Evolutionary conservation across 2,797 vertebrate species (phyloP), one percentile per base, ranked within the genome.

Genomic region (Schizopygopsis pylzovi): DNA sequence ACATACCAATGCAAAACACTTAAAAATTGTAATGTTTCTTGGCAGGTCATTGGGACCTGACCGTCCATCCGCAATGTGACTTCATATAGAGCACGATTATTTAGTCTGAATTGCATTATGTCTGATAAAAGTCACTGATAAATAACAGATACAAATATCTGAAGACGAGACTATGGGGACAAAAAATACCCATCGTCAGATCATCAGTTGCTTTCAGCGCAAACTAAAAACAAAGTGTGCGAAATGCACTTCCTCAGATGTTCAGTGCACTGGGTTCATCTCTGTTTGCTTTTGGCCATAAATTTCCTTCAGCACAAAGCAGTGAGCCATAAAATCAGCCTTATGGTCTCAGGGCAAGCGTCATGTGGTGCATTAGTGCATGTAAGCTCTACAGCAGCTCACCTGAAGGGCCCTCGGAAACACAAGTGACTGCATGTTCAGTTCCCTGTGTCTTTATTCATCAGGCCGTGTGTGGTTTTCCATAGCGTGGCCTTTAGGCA

Each of bases 401-500:
- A 80, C 84, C 54, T 73, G 84, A 72, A 85, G 68, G 52, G 65
- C 76, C 77, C 83, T 85, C 75, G 25, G 83, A 85, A 78, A 71
- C 20, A 61, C 43, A 47, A 71, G 67, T 43, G 43, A 85, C 84
- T 25, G 67, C 77, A 85, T 73, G 84, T 85, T 41, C 84, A 85
- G 84, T 85, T 80, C 84, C 22, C 77, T 22, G 22, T 37, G 67
- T 73, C 84, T 61, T 72, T 85, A 85, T 85, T 85, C 78, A 85
- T 85, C 77, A 73, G 75, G n/a, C 28, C 13, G 13, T 80, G 43
- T 80, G 84, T 85, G 84, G 20, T 85, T 85, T 85, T 85, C 84
- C 84, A 65, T 63, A 18, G 54, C 28, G 39, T 93, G 93, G 93
- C 92, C 89, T 90, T 92, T 93, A 93, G 90, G 93, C 81, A 78